Percentiles rank a stretch among this genome's conserved stretches.
Conservation (phyloP, 2,113 vertebrate genomes). For the Rallus limicola region DNA sequence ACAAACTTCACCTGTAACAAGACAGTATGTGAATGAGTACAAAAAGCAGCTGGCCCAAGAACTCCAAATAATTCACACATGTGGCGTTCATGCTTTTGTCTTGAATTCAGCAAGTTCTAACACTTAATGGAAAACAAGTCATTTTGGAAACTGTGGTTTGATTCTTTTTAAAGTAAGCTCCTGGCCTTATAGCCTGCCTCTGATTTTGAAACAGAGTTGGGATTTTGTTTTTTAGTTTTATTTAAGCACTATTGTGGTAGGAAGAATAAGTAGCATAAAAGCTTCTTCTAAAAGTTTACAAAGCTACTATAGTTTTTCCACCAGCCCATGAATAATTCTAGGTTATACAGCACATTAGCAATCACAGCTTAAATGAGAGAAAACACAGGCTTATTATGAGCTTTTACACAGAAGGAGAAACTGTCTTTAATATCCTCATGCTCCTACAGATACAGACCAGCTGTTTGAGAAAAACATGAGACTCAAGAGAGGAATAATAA, state of each 20-base stretch:
- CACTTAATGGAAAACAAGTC: not conserved
- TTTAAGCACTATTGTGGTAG: not conserved
- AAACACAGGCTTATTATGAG: not conserved
- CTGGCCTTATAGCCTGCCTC: not conserved
- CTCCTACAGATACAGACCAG: not conserved
- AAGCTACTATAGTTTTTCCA: not conserved
- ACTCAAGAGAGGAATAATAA: not conserved
- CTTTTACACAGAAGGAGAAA: not conserved
- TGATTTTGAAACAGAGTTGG: not conserved
- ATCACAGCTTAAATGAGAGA: not conserved
- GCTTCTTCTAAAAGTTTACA: not conserved
- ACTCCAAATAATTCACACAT: not conserved
- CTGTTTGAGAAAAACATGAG: not conserved
- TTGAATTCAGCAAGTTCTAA: not conserved
- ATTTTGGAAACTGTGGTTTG: not conserved
- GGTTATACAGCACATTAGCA: not conserved
- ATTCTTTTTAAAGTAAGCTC: not conserved
- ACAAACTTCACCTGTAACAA: not conserved
- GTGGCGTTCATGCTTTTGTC: not conserved
- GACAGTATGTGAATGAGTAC: not conserved
- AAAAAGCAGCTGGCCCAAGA: not conserved
- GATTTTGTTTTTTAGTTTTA: not conserved
- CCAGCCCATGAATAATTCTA: not conserved
- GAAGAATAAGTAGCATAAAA: not conserved
- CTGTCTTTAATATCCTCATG: not conserved